These are phyloP conservation scores for Periophthalmus magnuspinnatus DNA, from an alignment of 2,797 vertebrate genomes.

Conservation along the genomic window DNA sequence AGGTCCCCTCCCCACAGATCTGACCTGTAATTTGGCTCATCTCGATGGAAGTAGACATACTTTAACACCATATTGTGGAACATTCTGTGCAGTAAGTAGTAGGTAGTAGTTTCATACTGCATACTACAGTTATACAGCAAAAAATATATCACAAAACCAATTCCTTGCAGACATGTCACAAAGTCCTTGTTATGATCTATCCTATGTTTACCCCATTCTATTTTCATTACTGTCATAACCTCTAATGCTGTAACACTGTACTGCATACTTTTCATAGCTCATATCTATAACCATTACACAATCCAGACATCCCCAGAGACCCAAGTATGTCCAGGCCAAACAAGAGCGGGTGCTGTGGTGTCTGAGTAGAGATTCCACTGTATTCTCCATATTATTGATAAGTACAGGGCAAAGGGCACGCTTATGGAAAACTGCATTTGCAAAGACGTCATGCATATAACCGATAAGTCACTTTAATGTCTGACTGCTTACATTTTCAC, in stretches of 20 bases:
- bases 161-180: not conserved
- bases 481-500: not conserved
- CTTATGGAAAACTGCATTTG: constrained; percentile 6
- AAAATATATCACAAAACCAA: not conserved
- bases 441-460: not conserved
- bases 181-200: constrained; percentile 9
- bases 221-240: constrained; percentile 48
- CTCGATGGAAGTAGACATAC: not conserved
- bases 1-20: too few relatives aligned
- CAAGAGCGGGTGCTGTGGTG: constrained; percentile 33
- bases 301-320: constrained; percentile 66
- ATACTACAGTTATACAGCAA: not conserved
- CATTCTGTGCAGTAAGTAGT: too few relatives aligned
- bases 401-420: not conserved
- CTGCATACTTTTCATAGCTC: constrained; percentile 40
- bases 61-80: not conserved
- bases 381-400: not conserved
- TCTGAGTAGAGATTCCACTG: not conserved
- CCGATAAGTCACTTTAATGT: not conserved
- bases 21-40: too few relatives aligned
- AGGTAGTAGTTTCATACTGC: not conserved
- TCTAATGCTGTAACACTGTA: constrained; percentile 23
- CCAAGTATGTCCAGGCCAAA: constrained; percentile 62
- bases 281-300: constrained; percentile 50
- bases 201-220: constrained; percentile 32